Conservation (phyloP, 2,113 vertebrate species). For the Silurus asotus region DNA sequence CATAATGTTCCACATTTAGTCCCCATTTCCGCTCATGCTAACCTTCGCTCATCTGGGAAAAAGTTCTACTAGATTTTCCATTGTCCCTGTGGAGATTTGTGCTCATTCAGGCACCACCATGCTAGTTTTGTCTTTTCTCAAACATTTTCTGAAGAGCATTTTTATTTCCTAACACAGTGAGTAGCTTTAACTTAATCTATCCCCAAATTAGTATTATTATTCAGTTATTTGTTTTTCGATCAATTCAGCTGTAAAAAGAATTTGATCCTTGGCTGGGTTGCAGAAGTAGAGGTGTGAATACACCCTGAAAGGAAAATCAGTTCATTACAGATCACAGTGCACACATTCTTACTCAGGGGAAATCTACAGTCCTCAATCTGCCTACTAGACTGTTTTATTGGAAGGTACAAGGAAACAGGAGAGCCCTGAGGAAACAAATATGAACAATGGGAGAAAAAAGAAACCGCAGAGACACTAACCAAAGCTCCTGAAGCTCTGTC, state of each 20-base stretch:
- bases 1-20: no score
- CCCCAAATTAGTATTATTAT: no score
- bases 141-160: no score
- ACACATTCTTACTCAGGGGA: not conserved
- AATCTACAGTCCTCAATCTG: not conserved
- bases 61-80: no score
- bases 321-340: not conserved
- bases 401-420: not conserved
- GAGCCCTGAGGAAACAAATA: not conserved
- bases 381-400: not conserved
- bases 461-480: not conserved
- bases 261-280: not conserved
- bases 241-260: not conserved
- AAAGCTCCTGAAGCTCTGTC: not conserved
- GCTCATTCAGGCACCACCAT: no score
- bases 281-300: not conserved
- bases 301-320: not conserved
- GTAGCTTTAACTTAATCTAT: no score
- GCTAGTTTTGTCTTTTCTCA: no score
- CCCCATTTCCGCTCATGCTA: no score
- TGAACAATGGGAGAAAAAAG: not conserved
- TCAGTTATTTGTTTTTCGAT: not conserved
- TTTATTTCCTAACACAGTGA: no score
- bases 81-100: no score
- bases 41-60: no score